Conservation (phyloP, 2,797 vertebrate genomes). For the Scolopax rusticola region DNA sequence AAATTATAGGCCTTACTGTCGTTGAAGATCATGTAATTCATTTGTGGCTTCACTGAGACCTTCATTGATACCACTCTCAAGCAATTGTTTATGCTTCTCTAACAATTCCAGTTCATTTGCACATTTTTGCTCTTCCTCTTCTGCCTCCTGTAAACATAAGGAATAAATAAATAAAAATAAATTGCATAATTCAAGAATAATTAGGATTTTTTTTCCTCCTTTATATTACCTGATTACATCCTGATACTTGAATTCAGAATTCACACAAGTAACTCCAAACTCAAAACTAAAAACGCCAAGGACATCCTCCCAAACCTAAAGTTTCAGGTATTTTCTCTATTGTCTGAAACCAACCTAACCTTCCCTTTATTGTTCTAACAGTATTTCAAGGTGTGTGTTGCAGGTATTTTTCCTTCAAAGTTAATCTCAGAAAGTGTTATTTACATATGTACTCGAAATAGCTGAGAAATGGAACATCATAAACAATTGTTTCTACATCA, state of each 20-base stretch:
- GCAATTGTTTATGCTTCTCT: constrained; percentile 78
- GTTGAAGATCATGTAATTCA: constrained; percentile 75
- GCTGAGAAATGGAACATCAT: background rate
- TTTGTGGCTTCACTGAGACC: constrained; percentile 80
- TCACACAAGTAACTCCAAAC: background rate
- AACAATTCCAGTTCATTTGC: constrained; percentile 76
- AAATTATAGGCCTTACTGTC: constrained; percentile 72
- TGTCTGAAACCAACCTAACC: background rate
- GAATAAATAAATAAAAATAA: background rate
- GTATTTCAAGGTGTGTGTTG: background rate
- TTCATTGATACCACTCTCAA: constrained; percentile 79
- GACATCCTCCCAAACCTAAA: background rate
- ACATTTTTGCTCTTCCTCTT: constrained; percentile 78
- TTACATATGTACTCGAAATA: background rate
- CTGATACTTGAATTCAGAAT: background rate
- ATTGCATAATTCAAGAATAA: background rate
- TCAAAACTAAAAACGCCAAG: background rate
- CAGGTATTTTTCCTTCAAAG: background rate
- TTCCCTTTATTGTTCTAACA: background rate
- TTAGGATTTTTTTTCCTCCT: background rate
- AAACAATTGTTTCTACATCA: background rate
- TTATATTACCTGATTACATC: background rate
- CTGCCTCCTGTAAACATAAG: constrained; percentile 70
- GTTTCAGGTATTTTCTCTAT: background rate
- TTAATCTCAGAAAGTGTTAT: background rate